Conservation (phyloP, 2,888 invertebrate genomes). For the Leptura quadrifasciata region DNA sequence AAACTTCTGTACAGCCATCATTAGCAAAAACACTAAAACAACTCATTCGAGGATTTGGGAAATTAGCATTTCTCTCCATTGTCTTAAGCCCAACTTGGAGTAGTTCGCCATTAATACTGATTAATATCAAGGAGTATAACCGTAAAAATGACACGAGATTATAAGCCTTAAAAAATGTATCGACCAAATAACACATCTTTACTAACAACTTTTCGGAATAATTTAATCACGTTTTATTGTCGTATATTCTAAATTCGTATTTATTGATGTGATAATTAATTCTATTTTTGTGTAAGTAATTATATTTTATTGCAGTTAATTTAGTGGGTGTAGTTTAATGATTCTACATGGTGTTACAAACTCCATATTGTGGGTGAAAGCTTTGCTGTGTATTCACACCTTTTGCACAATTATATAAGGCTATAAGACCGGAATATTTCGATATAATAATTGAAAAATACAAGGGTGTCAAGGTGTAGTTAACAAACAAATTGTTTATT, state of each 20-base stretch:
- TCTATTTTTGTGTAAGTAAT: not conserved
- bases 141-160: not conserved
- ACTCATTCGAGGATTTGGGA: slow-evolving; percentile 66
- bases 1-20: slow-evolving; percentile 59
- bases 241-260: not conserved
- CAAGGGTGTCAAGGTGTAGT: no score
- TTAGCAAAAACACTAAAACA: slow-evolving; percentile 64
- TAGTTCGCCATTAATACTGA: slow-evolving; percentile 2
- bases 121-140: slow-evolving; percentile 1
- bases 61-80: slow-evolving; percentile 56
- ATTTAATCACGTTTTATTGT: not conserved
- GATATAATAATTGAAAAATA: no score
- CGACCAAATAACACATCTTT: not conserved
- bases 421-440: no score
- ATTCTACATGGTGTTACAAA: no score
- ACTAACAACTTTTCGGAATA: not conserved
- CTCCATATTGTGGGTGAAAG: no score
- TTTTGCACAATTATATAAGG: no score
- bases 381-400: no score
- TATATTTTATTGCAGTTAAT: not conserved
- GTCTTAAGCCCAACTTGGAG: slow-evolving; percentile 2
- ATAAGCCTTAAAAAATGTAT: not conserved
- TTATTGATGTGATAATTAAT: not conserved
- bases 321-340: not conserved
- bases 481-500: no score